These are phyloP conservation scores for Hypocryptadius cinnamomeus DNA, from an alignment of 2,113 vertebrate genomes.

Conservation along the genomic window DNA sequence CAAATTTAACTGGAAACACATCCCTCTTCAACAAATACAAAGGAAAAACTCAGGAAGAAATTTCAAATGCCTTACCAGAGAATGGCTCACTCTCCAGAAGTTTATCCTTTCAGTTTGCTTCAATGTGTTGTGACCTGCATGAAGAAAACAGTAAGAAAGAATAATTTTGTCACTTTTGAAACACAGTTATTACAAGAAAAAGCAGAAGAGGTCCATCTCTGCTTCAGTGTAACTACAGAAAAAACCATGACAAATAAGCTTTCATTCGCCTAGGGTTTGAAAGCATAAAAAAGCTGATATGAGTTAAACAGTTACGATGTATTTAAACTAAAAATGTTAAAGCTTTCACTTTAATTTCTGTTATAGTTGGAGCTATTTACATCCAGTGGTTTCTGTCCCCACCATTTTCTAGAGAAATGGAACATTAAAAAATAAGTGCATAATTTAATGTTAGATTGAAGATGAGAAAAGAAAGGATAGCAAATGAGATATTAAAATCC, in stretches of 20 bases:
- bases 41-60: background rate
- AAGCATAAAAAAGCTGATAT: background rate
- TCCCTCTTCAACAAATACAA: background rate
- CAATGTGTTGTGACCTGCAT: background rate
- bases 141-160: background rate
- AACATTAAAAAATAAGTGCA: background rate
- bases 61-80: background rate
- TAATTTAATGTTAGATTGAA: background rate
- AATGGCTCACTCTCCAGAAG: background rate
- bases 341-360: background rate
- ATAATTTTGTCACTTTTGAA: background rate
- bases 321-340: background rate
- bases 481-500: background rate
- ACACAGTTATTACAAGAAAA: background rate
- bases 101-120: background rate
- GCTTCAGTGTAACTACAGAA: background rate
- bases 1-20: background rate
- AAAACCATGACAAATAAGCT: background rate
- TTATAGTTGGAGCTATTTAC: background rate
- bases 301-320: background rate
- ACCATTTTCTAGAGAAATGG: background rate
- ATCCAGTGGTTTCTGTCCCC: accelerated
- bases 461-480: background rate
- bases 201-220: background rate
- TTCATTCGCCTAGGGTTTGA: background rate